Conservation (phyloP, 2,113 vertebrate genomes). For the Rousettus leschenaultii region DNA sequence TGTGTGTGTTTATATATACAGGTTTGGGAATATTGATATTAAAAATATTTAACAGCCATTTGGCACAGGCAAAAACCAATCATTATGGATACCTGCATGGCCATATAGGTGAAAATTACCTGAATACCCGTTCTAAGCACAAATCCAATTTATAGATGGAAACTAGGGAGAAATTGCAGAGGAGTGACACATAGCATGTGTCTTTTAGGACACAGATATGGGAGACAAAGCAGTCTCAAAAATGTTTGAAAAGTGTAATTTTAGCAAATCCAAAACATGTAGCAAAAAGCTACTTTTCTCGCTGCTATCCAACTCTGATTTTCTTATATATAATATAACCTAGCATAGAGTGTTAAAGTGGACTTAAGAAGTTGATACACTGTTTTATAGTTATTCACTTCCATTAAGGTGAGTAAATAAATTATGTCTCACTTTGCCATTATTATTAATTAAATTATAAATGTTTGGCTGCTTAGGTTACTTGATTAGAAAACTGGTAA, state of each 20-base stretch:
- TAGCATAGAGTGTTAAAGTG: not conserved
- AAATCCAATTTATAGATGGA: not conserved
- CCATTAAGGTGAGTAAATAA: not conserved
- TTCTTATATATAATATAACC: not conserved
- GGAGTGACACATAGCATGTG: not conserved
- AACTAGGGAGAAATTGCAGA: not conserved
- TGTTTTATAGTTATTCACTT: not conserved
- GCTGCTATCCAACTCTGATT: not conserved
- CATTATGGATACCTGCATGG: not conserved
- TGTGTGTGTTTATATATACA: not conserved
- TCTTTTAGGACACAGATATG: not conserved
- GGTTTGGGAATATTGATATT: not conserved
- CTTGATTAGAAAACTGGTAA: not conserved
- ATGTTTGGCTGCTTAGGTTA: not conserved
- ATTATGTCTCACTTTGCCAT: not conserved
- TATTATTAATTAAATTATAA: not conserved
- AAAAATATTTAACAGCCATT: not conserved
- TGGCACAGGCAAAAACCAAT: not conserved
- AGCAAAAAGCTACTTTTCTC: not conserved
- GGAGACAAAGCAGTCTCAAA: not conserved
- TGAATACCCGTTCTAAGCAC: not conserved
- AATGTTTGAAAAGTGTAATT: not conserved
- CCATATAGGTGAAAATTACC: not conserved
- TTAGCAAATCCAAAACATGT: not conserved
- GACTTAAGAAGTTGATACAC: not conserved